Evolutionary conservation across 2,113 vertebrate genomes (phyloP).

Genomic region (Osmerus mordax): DNA sequence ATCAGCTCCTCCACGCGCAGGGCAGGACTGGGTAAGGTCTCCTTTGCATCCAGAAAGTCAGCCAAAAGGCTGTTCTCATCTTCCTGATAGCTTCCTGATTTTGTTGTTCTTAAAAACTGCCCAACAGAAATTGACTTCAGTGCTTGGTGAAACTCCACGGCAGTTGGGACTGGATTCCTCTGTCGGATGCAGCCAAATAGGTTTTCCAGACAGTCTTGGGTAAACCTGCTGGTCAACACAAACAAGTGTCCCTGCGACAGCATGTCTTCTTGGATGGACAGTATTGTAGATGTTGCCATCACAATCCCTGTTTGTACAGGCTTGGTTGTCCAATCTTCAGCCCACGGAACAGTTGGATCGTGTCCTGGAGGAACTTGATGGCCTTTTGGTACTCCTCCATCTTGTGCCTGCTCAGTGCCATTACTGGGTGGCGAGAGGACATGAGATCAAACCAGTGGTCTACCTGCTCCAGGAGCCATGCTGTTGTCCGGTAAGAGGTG

Average conservation of each 20-base stretch:
- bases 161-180: constrained; percentile 17
- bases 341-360: neutral
- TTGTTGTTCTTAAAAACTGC: constrained; percentile 14
- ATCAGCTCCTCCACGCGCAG: too few relatives aligned
- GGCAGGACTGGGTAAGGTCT: too few relatives aligned
- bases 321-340: constrained; percentile 13
- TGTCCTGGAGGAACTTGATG: constrained; percentile 17
- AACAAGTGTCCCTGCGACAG: too few relatives aligned
- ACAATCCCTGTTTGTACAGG: constrained; percentile 7
- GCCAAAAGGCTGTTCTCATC: too few relatives aligned
- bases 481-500: neutral
- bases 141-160: constrained; percentile 11
- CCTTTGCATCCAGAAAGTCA: too few relatives aligned
- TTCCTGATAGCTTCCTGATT: constrained; percentile 19
- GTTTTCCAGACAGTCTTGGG: constrained; percentile 13
- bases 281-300: constrained; percentile 3
- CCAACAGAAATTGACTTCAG: constrained; percentile 13
- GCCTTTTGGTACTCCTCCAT: constrained; percentile 21
- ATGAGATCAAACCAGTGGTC: constrained; percentile 27
- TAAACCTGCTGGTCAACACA: constrained; percentile 11
- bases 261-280: too few relatives aligned
- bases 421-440: constrained; percentile 22
- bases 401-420: constrained; percentile 18
- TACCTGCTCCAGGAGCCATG: constrained; percentile 10
- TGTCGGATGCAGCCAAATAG: constrained; percentile 4